Evolutionary conservation across 2,888 invertebrate species (phyloP).

Genomic region (Proisotoma minuta): DNA sequence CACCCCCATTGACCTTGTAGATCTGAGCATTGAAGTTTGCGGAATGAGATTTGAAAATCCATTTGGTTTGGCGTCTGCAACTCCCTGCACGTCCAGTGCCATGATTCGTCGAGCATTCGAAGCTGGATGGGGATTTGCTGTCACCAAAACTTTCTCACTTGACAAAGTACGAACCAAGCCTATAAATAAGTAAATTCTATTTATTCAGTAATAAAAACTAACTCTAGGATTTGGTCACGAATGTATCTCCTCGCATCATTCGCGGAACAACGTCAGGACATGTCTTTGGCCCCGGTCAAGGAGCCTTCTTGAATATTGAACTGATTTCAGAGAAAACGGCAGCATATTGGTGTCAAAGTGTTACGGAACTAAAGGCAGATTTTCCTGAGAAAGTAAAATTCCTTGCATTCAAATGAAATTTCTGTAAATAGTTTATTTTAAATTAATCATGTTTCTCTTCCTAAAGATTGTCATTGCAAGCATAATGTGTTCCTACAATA

Average conservation of each 20-base stretch:
- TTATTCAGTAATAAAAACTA: too few species aligned
- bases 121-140: constrained; percentile 95
- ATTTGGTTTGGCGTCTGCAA: constrained; percentile 94
- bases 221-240: constrained; percentile 83
- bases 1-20: constrained; percentile 82
- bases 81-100: constrained; percentile 86
- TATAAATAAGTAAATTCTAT: too few species aligned
- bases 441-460: not conserved
- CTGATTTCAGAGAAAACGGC: constrained; percentile 94
- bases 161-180: constrained; percentile 71
- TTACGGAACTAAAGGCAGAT: constrained; percentile 81
- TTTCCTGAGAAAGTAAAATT: constrained; percentile 74
- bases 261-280: constrained; percentile 89
- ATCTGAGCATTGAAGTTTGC: constrained; percentile 86
- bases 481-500: constrained; percentile 86
- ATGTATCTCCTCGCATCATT: constrained; percentile 94
- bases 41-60: constrained; percentile 93
- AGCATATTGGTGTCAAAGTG: constrained; percentile 86
- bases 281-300: constrained; percentile 90
- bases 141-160: constrained; percentile 92
- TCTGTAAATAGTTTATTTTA: not conserved
- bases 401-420: not conserved
- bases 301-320: constrained; percentile 95
- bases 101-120: constrained; percentile 95
- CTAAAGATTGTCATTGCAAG: constrained; percentile 80